A percentile compares a stretch with the other conserved stretches of the same genome.
phyloP scores from a whole-genome alignment of 2,113 vertebrate species.

The Apodemus speciosus region DNA sequence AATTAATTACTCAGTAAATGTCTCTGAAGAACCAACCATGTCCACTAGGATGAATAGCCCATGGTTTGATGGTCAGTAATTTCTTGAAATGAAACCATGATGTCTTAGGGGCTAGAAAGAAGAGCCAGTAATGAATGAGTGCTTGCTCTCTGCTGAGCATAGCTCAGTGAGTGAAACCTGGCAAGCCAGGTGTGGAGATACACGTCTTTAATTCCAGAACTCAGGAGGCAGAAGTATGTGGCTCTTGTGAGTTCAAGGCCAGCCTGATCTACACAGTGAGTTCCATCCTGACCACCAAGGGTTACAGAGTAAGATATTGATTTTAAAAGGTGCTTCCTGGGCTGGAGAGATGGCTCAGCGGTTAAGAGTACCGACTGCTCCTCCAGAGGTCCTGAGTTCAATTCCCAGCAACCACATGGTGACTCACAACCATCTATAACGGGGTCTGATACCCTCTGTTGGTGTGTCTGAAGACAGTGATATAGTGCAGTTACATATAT shows the following conservation, averaged over 20 bases:
- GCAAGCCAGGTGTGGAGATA: not conserved
- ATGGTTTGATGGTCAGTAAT: not conserved
- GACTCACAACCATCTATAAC: too few species aligned
- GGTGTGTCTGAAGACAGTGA: too few species aligned
- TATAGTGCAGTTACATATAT: too few species aligned
- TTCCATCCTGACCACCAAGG: not conserved
- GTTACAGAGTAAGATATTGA: not conserved
- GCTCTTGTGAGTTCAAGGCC: not conserved
- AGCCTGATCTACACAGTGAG: not conserved
- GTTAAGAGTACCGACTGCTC: too few species aligned
- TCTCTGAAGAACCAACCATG: not conserved
- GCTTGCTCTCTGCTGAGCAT: not conserved
- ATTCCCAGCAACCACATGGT: too few species aligned
- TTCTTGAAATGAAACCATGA: not conserved
- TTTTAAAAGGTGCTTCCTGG: not conserved
- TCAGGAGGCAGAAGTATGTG: not conserved
- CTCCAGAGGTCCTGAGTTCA: too few species aligned
- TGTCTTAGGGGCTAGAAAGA: not conserved
- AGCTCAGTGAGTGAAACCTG: not conserved
- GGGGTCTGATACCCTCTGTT: too few species aligned
- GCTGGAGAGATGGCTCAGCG: too few species aligned
- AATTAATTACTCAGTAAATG: not conserved
- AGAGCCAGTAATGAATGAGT: not conserved
- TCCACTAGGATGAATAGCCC: not conserved
- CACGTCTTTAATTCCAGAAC: not conserved